Evolutionary conservation across 2,113 vertebrate genomes (phyloP), one percentile per base, ranked within the genome.

Genomic region (Melanocharis versteri): DNA sequence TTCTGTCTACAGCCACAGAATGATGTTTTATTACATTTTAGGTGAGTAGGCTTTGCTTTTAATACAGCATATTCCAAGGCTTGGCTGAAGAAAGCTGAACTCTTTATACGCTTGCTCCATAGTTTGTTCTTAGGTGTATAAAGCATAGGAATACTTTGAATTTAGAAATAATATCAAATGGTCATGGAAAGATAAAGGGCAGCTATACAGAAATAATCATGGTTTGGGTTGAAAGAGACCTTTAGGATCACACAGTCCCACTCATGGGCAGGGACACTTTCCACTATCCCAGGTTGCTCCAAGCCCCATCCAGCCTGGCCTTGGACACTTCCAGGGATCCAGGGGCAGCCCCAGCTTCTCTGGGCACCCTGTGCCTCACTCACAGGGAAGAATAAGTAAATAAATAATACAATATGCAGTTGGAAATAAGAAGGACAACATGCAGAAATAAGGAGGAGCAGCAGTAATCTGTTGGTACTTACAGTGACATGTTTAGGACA

Each of bases 221-320:
- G 17, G 14, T 61, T 76, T 69, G 31, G 27, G 26, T 56, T 70
- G 42, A 35, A 56, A 33, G 22, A 35, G 42, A 28, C 6, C 6
- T 62, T 37, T 20, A 48, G 20, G 7, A 15, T 35, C 27, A 62
- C 42, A 18, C 35, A 28, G 15, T 62, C 1, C 31, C 28, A 51
- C 20, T 19, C 7, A 26, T 15, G 20, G 23, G 24, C n/a, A 47
- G 47, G 24, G 39, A 31, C 51, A 51, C 26, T 4, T 83, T 4
- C 40, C 62, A 27, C 12, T 24, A 1, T 3, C 60, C 53, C 51
- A 60, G 22, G 23, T 0, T 47, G 47, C 35, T 69, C 70, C 54
- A 47, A 60, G 11, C 11, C 2, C 28, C 0, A 0, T 68, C 53
- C 62, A 54, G 0, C 54, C 35, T 54, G n/a, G 35, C 21, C 14